Conservation (phyloP, 2,113 vertebrate species). For the Burhinus oedicnemus region DNA sequence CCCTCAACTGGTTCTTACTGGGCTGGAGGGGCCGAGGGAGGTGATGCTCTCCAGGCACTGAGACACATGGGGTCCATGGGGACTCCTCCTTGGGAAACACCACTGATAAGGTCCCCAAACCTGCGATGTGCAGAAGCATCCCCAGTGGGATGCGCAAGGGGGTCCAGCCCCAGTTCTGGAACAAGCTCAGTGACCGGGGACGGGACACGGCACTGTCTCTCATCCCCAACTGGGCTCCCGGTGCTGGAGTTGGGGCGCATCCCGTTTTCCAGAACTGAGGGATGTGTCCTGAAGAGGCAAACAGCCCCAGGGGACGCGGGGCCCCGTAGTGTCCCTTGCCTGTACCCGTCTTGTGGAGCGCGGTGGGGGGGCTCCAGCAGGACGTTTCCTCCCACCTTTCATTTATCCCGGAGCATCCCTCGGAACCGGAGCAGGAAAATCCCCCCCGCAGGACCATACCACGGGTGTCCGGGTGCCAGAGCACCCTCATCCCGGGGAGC, state of each 20-base stretch:
- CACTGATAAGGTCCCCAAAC: background rate
- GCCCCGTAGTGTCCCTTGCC: accelerated
- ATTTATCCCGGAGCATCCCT: background rate
- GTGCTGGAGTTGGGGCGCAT: no score
- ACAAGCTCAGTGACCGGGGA: accelerated
- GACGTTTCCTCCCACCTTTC: background rate
- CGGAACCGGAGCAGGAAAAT: background rate
- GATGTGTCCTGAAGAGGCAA: background rate
- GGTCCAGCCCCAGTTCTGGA: background rate
- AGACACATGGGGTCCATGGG: accelerated
- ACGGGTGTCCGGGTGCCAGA: background rate
- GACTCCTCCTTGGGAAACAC: background rate
- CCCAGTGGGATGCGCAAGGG: background rate
- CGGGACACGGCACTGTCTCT: background rate
- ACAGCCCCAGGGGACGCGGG: background rate
- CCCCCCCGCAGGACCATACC: background rate
- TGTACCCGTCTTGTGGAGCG: no score
- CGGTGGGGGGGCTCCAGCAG: background rate
- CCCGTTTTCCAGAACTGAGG: background rate
- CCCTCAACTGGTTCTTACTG: background rate
- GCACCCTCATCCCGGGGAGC: no score
- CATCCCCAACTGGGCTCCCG: accelerated
- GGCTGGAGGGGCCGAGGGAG: accelerated
- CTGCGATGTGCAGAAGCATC: background rate
- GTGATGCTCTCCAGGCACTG: background rate